Evolutionary conservation across 2,888 invertebrate genomes (phyloP), one percentile per base, ranked within the genome.

Genomic region (Apamea epomidion): DNA sequence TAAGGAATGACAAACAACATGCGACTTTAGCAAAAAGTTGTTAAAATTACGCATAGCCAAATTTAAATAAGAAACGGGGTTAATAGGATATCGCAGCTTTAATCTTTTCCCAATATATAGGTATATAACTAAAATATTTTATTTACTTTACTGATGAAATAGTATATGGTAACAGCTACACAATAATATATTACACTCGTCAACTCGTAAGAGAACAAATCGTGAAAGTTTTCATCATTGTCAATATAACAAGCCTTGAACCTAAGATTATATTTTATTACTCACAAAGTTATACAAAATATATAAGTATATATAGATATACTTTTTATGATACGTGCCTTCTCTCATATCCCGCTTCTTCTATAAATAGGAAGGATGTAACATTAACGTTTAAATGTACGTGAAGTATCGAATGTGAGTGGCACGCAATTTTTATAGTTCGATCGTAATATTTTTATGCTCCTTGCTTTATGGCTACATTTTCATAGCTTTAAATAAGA

Each of bases 381-480:
- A 89, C 88, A 91, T 90, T 90, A 89, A 90, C 83, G 87, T 91
- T 90, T 82, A 84, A 89, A 91, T 88, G 88, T 89, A 90, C 87
- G 83, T 88, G 89, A 87, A 89, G 90, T 90, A 92, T 91, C 88
- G 88, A 90, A 89, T 90, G 90, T 90, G 92, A 92, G 92, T 91
- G 92, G 90, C 87, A 85, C 88, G 88, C 88, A 91, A 90, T 91
- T 94, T 93, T 95, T 95, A 95, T 93, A 91, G 89, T 85, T 83
- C 85, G 91, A 90, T 93, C 94, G 92, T 95, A 94, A 95, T 88
- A 91, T 92, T 94, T 93, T 94, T 94, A 94, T 94, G 92, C 84
- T 90, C 86, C 88, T 91, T 88, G 90, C 87, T 92, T 92, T 93
- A 92, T 91, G 88, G 90, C 91, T 91, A 91, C 81, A 89, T 90